Conservation (phyloP, 2,113 vertebrate genomes). For the Bettongia penicillata region DNA sequence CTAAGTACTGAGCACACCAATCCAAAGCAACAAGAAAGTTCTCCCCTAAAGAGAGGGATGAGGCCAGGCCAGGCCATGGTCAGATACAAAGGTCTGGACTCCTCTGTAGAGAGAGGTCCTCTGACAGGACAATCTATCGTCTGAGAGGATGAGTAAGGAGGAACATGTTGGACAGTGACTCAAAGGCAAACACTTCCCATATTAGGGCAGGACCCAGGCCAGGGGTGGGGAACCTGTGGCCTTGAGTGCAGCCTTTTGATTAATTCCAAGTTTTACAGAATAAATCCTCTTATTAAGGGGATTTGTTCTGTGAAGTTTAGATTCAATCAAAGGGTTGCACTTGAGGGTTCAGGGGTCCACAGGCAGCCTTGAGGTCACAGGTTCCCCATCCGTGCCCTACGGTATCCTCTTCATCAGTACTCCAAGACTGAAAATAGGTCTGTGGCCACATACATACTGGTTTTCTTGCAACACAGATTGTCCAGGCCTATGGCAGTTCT, state of each 20-base stretch:
- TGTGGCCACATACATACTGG: neutral
- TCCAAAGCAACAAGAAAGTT: neutral
- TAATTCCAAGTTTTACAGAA: no score
- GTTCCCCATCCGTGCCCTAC: neutral
- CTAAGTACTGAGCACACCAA: neutral
- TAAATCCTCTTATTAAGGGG: no score
- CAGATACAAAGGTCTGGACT: neutral
- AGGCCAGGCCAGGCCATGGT: neutral
- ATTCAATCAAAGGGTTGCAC: no score
- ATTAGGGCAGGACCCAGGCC: neutral
- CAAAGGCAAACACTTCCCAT: neutral
- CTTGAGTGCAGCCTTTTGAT: neutral
- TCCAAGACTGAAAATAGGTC: neutral
- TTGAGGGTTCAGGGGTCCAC: no score
- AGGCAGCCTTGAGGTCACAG: no score
- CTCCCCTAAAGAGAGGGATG: neutral
- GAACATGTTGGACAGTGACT: neutral
- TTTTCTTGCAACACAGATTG: no score
- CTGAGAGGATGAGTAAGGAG: neutral
- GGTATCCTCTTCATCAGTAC: neutral
- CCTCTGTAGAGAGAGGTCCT: neutral
- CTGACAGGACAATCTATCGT: neutral
- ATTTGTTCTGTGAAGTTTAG: no score
- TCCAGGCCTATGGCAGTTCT: neutral
- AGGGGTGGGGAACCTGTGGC: neutral